Evolutionary conservation across 2,113 vertebrate species (phyloP), one percentile per base, ranked within the genome.

Genomic region (Myiozetetes cayanensis): DNA sequence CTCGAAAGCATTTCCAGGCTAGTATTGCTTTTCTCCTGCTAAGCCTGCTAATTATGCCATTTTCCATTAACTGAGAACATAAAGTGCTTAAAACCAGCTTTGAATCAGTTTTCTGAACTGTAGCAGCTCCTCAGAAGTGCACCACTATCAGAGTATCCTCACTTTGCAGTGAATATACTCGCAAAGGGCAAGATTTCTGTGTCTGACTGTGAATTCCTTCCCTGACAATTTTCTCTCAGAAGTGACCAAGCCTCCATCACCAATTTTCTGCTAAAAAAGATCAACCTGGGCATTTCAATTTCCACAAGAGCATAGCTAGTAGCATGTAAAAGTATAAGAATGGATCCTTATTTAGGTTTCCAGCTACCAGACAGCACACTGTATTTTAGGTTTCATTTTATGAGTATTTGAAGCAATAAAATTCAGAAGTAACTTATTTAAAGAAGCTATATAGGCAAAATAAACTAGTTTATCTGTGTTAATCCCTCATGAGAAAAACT

Each of bases 331-430:
- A 62, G 28, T 62, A 2, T 4, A 44, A 77, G 70, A 84, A 90
- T 10, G 9, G 50, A n/a, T 46, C 63, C 41, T 30, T 62, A 56
- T 17, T 33, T 63, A 31, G 19, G 16, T 74, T 71, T 71, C 53
- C 41, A 82, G 17, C 31, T 43, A 24, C 30, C 24, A 74, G 52
- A 14, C 1, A 0, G 30, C 14, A 6, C 0, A 1, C 25, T 18
- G 53, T 61, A 18, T 46, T 78, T 37, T 11, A 47, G 33, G 37
- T 62, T 90, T 93, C 41, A 43, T 73, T 77, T 75, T 23, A n/a
- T 5, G 21, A 75, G 15, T 22, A 70, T 63, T 33, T 46, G 46
- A 62, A 61, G 37, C 46, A 63, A 55, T 41, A 53, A 86, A 53
- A 73, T 47, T 81, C 52, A 87, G 41, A 66, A 72, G 52, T 25